phyloP scores from a whole-genome alignment of 2,888 invertebrate species.

The Autographa gamma region DNA sequence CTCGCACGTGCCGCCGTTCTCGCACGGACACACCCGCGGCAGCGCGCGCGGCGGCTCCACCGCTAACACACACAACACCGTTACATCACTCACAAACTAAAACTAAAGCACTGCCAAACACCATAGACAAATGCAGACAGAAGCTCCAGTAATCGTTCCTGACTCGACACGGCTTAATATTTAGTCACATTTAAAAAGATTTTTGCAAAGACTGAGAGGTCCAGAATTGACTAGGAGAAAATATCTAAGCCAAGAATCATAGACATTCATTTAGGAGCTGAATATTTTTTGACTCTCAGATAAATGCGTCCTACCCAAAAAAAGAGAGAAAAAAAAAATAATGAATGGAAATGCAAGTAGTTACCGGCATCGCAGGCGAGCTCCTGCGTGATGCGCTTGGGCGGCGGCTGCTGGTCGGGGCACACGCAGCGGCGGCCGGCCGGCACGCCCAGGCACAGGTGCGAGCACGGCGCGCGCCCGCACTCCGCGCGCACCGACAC shows the following conservation, averaged over 20 bases:
- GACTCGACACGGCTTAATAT: no score
- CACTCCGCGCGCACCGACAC: constrained; percentile 91
- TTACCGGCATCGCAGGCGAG: constrained; percentile 94
- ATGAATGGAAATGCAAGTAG: neutral
- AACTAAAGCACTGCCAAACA: no score
- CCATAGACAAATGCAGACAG: no score
- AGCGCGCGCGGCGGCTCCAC: constrained; percentile 92
- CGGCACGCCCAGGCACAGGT: constrained; percentile 97
- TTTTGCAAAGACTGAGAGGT: no score
- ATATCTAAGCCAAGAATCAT: no score
- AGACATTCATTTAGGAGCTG: no score
- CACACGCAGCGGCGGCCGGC: constrained; percentile 96
- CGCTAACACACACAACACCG: constrained; percentile 75
- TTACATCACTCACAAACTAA: no score
- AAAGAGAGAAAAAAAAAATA: neutral
- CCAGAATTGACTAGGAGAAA: no score
- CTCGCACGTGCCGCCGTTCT: constrained; percentile 95
- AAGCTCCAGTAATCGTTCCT: no score
- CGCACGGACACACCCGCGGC: constrained; percentile 94
- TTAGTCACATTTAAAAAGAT: no score
- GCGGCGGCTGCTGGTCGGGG: constrained; percentile 91
- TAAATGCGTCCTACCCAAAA: no score
- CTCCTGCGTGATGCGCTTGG: constrained; percentile 90
- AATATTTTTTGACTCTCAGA: no score
- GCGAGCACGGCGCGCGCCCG: constrained; percentile 93